Base-by-base conservation (phyloP, 2,888 invertebrate species). In the Aleiodes testaceus region DNA sequence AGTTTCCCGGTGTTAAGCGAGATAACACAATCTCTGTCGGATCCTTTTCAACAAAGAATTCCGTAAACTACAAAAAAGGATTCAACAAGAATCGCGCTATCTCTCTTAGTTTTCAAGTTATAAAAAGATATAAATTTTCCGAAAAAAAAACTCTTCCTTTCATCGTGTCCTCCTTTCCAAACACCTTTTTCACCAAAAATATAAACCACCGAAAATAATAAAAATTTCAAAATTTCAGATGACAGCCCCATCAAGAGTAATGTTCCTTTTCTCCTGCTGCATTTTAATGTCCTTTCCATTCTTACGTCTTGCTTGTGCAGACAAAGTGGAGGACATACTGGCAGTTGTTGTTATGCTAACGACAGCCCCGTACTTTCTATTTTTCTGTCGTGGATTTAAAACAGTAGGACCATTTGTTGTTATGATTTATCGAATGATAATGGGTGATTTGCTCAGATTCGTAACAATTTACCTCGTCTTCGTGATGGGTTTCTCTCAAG, bases 391-490 rank as follows among this genome's bases (percentile, higher is more conserved):
- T 82, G 98, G 98, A 12, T 97, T 99, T 88, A 97, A 97, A 88
- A 97, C 98, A 0, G 98, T 99, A 1, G 99, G 99, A 3, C 99
- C 99, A 0, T 99, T 99, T 91, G 99, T 99, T n/a, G 97, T 98
- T 78, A 99, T 99, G 98, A 97, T 99, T 79, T 99, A 99, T 88
- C 92, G 98, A 77, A 99, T 99, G 97, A 95, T 99, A 63, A 94
- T 95, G 92, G 97, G 98, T 69, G 99, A 99, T 88, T 90, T 99
- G 36, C 89, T 98, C 26, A 91, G 99, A 76, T 99, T 99, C 88
- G 97, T 98, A 74, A 94, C 95, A 61, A 99, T 99, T 84, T 99
- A 99, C 86, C 89, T 97, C 75, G 97, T 99, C 3, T 99, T 99
- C 85, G 96, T 99, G 4, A 94, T 98, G 92, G 97, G 97, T 72